Conservation (phyloP, 2,888 invertebrate species). For the Dasypogon diadema region DNA sequence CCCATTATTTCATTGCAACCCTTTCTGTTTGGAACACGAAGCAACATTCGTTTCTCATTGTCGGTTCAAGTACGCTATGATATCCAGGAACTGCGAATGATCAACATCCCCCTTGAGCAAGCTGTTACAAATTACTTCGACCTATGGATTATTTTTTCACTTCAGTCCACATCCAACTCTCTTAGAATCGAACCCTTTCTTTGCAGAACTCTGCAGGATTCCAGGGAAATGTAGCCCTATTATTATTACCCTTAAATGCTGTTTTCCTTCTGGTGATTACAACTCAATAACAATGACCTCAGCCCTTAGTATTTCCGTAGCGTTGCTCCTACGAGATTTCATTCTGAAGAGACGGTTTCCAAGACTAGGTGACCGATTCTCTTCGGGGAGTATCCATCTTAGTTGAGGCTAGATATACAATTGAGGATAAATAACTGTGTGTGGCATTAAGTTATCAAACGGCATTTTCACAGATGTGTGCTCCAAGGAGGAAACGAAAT, state of each 20-base stretch:
- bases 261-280: slow-evolving; percentile 48
- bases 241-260: slow-evolving; percentile 46
- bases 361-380: slow-evolving; percentile 39
- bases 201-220: slow-evolving; percentile 22
- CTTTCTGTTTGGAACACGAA: background rate
- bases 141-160: slow-evolving; percentile 33
- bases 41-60: background rate
- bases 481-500: slow-evolving; percentile 22
- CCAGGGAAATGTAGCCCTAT: slow-evolving; percentile 29
- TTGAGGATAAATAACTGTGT: slow-evolving; percentile 10
- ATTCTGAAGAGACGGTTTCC: slow-evolving; percentile 19
- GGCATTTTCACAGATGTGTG: background rate
- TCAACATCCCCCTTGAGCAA: slow-evolving; percentile 17
- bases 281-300: slow-evolving; percentile 49
- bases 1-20: background rate
- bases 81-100: slow-evolving; percentile 17
- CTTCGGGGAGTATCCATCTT: slow-evolving; percentile 19
- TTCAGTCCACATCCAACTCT: slow-evolving; percentile 6
- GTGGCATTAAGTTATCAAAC: slow-evolving; percentile 31
- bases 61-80: background rate
- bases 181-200: slow-evolving; percentile 28
- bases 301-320: background rate
- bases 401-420: background rate
- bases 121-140: slow-evolving; percentile 28
- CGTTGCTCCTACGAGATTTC: background rate